A percentile compares a stretch with the other conserved stretches of the same genome.
phyloP scores from a whole-genome alignment of 2,113 vertebrate species.

The Setophaga petechia region DNA sequence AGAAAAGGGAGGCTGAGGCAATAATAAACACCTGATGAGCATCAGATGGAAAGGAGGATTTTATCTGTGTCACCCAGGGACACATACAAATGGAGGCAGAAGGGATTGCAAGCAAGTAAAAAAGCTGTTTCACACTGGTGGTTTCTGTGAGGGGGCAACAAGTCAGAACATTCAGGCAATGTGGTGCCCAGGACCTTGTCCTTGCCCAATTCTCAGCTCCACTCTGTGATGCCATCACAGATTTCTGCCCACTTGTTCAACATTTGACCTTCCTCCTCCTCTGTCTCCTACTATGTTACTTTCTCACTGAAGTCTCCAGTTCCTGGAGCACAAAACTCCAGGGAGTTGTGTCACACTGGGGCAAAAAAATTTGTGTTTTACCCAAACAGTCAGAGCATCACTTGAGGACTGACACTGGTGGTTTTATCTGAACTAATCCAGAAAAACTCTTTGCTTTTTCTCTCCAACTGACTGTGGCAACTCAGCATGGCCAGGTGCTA shows the following conservation, averaged over 20 bases:
- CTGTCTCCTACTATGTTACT: not conserved
- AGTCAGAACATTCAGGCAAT: not conserved
- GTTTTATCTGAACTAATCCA: not conserved
- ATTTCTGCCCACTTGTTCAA: not conserved
- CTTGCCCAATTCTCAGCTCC: not conserved
- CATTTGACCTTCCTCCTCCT: not conserved
- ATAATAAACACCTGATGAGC: not conserved
- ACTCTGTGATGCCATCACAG: not conserved
- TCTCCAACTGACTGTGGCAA: not conserved
- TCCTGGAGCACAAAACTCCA: not conserved
- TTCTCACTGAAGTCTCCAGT: not conserved
- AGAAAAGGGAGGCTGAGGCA: not conserved
- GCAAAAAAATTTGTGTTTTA: not conserved
- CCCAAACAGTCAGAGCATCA: not conserved
- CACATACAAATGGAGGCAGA: not conserved
- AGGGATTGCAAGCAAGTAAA: not conserved
- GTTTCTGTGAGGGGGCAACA: not conserved
- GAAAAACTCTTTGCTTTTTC: not conserved
- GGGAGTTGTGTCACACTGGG: not conserved
- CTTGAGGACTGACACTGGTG: not conserved
- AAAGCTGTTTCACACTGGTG: not conserved
- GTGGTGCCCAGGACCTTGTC: not conserved
- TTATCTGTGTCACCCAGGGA: not conserved
- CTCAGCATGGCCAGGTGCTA: not conserved
- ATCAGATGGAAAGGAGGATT: not conserved